Conservation (phyloP, 1,140 invertebrate genomes). For the Leptestheria dahalacensis region DNA sequence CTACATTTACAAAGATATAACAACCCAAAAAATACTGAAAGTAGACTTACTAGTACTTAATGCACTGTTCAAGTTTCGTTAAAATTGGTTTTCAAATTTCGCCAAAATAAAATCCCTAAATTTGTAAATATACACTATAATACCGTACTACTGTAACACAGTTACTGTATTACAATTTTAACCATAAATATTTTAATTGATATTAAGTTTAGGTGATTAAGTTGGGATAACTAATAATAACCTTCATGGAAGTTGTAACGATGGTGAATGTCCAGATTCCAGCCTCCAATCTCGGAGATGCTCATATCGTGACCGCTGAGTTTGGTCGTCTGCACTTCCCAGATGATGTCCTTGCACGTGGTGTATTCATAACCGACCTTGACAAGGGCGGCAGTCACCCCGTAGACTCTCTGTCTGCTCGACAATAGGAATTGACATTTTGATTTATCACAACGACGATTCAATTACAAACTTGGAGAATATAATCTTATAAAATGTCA, state of each 20-base stretch:
- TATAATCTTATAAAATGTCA: no score
- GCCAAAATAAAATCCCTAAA: no score
- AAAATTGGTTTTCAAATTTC: no score
- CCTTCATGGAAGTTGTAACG: conserved; percentile 97
- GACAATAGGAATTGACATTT: neutral
- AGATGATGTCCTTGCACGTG: conserved; percentile 58
- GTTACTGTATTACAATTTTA: neutral
- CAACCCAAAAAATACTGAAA: no score
- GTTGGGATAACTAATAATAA: conserved; percentile 76
- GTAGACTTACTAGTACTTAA: no score
- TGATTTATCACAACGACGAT: neutral
- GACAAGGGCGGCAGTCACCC: conserved; percentile 64
- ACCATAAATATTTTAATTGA: no score
- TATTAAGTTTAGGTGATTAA: no score
- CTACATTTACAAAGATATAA: no score
- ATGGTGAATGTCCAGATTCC: conserved; percentile 95
- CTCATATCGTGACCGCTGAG: conserved; percentile 94
- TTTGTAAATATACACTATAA: no score
- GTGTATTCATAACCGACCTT: conserved; percentile 86
- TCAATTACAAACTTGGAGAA: no score
- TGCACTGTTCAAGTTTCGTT: no score
- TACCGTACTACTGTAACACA: neutral
- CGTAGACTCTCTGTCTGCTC: conserved; percentile 43
- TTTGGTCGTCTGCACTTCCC: conserved; percentile 85
- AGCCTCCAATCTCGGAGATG: conserved; percentile 90